Evolutionary conservation across 1,140 invertebrate species (phyloP).

Genomic region (Apocrypta bakeri): DNA sequence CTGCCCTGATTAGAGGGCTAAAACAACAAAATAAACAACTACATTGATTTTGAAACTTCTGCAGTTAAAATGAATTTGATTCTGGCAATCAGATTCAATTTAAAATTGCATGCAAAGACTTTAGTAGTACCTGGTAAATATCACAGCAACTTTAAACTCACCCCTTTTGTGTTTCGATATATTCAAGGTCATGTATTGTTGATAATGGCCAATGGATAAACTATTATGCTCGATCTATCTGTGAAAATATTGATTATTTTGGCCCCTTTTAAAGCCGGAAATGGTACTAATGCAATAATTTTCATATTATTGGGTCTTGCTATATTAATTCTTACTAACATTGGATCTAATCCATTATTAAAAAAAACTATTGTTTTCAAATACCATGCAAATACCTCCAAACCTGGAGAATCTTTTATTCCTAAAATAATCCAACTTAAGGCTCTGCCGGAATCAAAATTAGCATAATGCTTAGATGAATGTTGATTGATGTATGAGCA

Average conservation of each 20-base stretch:
- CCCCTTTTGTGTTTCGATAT: not conserved
- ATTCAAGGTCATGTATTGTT: not conserved
- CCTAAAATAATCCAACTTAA: not conserved
- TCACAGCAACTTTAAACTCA: not conserved
- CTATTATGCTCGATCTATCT: conserved; percentile 7
- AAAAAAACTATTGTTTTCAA: conserved; percentile 24
- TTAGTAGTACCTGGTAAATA: conserved; percentile 2
- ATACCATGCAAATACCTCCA: conserved; percentile 31
- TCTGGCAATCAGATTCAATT: not conserved
- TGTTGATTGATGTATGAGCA: not conserved
- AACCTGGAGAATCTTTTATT: conserved; percentile 26
- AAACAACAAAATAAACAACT: conserved; percentile 18
- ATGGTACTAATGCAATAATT: not conserved
- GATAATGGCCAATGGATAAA: not conserved
- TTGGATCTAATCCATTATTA: too few relatives aligned
- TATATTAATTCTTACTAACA: not conserved
- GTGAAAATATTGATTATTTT: conserved; percentile 30
- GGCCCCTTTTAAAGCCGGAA: not conserved
- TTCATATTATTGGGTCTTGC: not conserved
- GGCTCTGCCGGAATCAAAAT: not conserved
- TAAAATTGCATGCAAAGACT: not conserved
- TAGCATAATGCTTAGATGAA: not conserved
- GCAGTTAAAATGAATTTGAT: not conserved
- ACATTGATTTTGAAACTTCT: not conserved
- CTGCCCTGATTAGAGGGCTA: not conserved